Base-by-base conservation (phyloP, 2,888 invertebrate genomes). In the Sisyra terminalis region DNA sequence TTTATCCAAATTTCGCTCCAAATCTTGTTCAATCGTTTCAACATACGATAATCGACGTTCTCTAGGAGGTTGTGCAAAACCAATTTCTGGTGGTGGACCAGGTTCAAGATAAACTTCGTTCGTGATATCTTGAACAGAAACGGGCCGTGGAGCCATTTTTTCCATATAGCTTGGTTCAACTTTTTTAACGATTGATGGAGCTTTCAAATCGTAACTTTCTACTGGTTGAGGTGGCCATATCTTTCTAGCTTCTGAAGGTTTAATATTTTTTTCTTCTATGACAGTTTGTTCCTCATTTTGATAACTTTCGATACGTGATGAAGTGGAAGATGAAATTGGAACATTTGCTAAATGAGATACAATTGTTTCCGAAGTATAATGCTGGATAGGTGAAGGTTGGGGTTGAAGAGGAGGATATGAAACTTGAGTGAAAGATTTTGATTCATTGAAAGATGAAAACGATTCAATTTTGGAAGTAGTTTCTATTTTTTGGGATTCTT, bases 51-150 rank as follows among this genome's bases (percentile, higher is more conserved):
- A 69, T n/a, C 66, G 63, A 39, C 69, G 55, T 45, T 55, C 54
- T 30, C 58, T 53, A 16, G 57, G 51, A 7, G 71, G 66, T 18
- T 71, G 69, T 1, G 73, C 72, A 56, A 68, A 79, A 34, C 68
- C 74, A 7, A 80, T 74, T 60, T 77, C 75, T 11, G 78, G 77
- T 3, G 78, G 75, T 9, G 76, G 66, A 3, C 78, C 79, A 0
- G 78, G 78, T 53, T 75, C 69, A n/a, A 78, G 53, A 48, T 65
- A 59, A 3, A 73, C 59, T 49, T 69, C 68, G 48, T 67, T 58
- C 7, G 67, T 55, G 29, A 63, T 62, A 50, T 64, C 61, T 49
- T 63, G 63, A 8, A 60, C 59, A 13, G 63, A 61, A 48, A 63
- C 56, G 30, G 61, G 61, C 42, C 61, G 47, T 40, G 61, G 57